A percentile compares a stretch with the other conserved stretches of the same genome.
Conservation (phyloP, 2,113 vertebrate species). For the Seriola aureovittata region DNA sequence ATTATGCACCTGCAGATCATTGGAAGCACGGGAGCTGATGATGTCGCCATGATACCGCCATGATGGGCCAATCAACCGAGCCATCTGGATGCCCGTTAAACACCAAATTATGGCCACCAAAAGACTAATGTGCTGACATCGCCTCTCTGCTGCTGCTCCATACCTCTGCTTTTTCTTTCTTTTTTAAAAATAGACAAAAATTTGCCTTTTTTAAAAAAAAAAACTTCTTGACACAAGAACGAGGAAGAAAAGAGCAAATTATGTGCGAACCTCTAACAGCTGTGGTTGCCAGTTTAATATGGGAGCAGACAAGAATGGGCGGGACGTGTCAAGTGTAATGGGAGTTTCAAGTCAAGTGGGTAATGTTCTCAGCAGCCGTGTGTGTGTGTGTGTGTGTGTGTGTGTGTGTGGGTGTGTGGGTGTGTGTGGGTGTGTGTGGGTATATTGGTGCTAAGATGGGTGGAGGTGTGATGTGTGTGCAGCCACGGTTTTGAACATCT, state of each 20-base stretch:
- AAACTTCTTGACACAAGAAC: slow-evolving; percentile 23
- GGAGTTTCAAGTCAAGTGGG: slow-evolving; percentile 71
- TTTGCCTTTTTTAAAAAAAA: no score
- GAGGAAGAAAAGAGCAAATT: slow-evolving; percentile 42
- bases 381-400: slow-evolving; percentile 20
- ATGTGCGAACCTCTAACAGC: slow-evolving; percentile 58
- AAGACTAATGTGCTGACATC: neutral
- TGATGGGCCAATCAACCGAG: slow-evolving; percentile 60
- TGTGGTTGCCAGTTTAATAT: slow-evolving; percentile 52
- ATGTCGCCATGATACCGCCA: slow-evolving; percentile 43
- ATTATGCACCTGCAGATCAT: slow-evolving; percentile 12
- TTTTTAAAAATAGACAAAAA: no score
- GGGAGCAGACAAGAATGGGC: slow-evolving; percentile 54
- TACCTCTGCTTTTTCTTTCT: neutral
- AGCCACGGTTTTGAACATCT: slow-evolving; percentile 75
- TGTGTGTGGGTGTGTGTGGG: slow-evolving; percentile 8
- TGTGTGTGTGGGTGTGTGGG: neutral
- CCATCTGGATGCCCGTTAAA: slow-evolving; percentile 65
- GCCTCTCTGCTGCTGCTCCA: neutral
- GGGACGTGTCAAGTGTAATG: slow-evolving; percentile 66
- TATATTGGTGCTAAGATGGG: no score
- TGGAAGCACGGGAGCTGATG: slow-evolving; percentile 34
- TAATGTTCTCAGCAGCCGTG: slow-evolving; percentile 66
- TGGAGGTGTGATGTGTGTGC: slow-evolving; percentile 20
- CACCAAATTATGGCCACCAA: slow-evolving; percentile 45